Evolutionary conservation across 2,113 vertebrate genomes (phyloP), one percentile per base, ranked within the genome.

Genomic region (Rhizomys pruinosus): DNA sequence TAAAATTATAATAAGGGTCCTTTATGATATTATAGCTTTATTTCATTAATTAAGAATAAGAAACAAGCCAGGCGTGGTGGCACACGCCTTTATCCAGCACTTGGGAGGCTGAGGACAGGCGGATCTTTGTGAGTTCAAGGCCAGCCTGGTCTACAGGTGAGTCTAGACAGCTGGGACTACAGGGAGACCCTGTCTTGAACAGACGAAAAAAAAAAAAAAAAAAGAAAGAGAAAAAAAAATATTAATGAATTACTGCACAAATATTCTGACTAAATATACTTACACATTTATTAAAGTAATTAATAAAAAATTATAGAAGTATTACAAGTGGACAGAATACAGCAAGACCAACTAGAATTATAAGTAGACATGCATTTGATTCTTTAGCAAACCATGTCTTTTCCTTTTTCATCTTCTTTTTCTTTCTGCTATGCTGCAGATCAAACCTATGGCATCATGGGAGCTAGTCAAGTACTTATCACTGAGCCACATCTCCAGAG

Each of bases 221-320:
- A n/a, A n/a, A n/a, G n/a, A n/a, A n/a, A 64, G 19, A 82, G 42
- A 11, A 12, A 92, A 57, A 59, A 42, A 29, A 57, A n/a, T 64
- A 59, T n/a, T 87, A 27, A 84, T 7, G 34, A 94, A 92, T 88
- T 55, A 86, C 8, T 87, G 11, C 71, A 89, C 47, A 78, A 71
- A 85, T 74, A 87, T 34, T 93, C 37, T 77, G 12, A 44, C 69
- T 82, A 80, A 93, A 73, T 72, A 87, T 15, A 86, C 55, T 81
- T 39, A 73, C 7, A 57, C 32, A 68, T 17, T 64, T 55, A 69
- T n/a, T 69, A 94, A 90, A 78, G 59, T 23, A 79, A 39, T 37
- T 85, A 44, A 78, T 39, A 27, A 80, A 77, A 85, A 87, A 63
- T 68, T 37, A 42, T 17, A 15, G 19, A n/a, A 77, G 4, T 25